Percentiles rank a stretch among this genome's conserved stretches.
Evolutionary conservation across 2,113 vertebrate genomes (phyloP).

Genomic region (Oncorhynchus gorbuscha): DNA sequence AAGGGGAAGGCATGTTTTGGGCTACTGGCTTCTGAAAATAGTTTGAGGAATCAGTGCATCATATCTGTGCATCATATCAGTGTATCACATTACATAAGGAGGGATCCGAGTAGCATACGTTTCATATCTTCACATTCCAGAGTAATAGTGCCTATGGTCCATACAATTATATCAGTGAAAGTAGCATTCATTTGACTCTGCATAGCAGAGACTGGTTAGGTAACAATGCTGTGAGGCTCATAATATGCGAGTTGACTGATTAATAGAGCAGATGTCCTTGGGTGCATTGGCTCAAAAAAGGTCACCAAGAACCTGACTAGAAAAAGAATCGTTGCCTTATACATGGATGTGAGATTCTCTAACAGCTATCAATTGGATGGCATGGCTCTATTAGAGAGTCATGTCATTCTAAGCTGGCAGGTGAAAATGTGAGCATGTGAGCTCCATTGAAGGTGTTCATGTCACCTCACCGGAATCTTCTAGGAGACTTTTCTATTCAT

Average conservation of each 20-base stretch:
- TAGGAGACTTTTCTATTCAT: background rate
- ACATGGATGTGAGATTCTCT: conserved; percentile 6
- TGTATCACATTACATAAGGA: background rate
- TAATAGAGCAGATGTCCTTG: conserved; percentile 24
- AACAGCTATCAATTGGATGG: background rate
- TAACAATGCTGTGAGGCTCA: background rate
- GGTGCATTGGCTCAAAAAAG: conserved; percentile 17
- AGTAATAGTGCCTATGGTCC: conserved; percentile 31
- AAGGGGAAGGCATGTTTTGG: conserved; percentile 19
- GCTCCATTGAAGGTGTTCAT: background rate
- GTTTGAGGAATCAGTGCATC: conserved; percentile 10
- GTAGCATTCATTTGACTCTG: conserved; percentile 17
- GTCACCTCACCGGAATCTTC: background rate
- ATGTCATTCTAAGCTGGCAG: background rate
- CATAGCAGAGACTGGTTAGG: conserved; percentile 24
- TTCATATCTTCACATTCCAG: conserved; percentile 41
- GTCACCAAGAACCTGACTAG: conserved; percentile 13
- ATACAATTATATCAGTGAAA: conserved; percentile 33
- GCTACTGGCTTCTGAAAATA: conserved; percentile 24
- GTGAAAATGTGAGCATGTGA: background rate
- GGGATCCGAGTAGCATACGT: conserved; percentile 11
- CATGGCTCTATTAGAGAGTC: background rate
- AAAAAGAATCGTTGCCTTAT: background rate
- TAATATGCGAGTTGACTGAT: conserved; percentile 44
- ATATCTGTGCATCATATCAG: conserved; percentile 14